Evolutionary conservation across 2,113 vertebrate species (phyloP).

Genomic region (Malaclemys terrapin): DNA sequence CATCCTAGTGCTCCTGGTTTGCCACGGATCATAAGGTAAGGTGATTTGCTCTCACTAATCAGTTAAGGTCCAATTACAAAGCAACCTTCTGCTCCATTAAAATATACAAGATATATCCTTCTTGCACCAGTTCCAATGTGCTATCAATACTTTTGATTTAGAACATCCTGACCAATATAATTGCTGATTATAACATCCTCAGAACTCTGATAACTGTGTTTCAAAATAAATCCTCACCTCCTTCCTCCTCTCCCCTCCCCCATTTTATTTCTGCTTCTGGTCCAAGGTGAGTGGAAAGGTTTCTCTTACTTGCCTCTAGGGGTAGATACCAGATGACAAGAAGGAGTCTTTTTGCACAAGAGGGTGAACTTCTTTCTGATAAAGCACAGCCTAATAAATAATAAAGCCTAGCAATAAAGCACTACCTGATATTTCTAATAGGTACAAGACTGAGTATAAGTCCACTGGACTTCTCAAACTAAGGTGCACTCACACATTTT

Average conservation of each 20-base stretch:
- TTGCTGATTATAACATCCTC: not conserved
- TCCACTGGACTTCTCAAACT: not conserved
- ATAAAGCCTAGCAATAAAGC: not conserved
- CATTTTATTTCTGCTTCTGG: not conserved
- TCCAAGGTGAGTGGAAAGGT: not conserved
- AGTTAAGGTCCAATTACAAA: not conserved
- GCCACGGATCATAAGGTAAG: not conserved
- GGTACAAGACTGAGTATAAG: not conserved
- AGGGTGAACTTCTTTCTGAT: constrained; percentile 6
- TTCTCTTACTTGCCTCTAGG: not conserved
- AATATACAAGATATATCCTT: not conserved
- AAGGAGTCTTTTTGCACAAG: not conserved
- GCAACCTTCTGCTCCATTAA: not conserved
- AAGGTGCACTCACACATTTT: not conserved
- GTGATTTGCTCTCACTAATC: not conserved
- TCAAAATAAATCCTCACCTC: not conserved
- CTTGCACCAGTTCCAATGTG: not conserved
- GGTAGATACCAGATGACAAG: not conserved
- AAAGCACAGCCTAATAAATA: not conserved
- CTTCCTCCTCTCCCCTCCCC: not conserved
- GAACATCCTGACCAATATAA: not conserved
- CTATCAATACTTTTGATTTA: not conserved
- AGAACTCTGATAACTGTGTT: not conserved
- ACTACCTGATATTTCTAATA: not conserved
- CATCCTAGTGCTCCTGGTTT: not conserved